phyloP scores from a whole-genome alignment of 1,140 invertebrate species.

The Scaptodrosophila lebanonensis region DNA sequence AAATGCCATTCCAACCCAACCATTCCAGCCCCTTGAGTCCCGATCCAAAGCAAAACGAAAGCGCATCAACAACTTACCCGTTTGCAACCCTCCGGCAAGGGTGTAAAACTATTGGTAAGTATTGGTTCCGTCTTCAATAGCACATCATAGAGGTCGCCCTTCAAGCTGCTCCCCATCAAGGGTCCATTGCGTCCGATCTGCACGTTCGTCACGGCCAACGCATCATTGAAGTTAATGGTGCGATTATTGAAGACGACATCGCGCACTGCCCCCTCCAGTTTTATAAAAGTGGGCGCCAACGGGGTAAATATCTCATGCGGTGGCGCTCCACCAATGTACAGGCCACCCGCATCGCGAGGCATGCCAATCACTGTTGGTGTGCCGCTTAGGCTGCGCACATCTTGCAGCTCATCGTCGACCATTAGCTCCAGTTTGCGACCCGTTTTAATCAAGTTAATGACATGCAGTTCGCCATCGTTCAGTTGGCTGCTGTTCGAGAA shows the following conservation, averaged over 20 bases:
- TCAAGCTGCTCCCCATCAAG: conserved; percentile 79
- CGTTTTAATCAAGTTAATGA: conserved; percentile 79
- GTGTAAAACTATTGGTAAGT: conserved; percentile 76
- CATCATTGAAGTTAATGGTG: conserved; percentile 82
- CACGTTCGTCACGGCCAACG: conserved; percentile 83
- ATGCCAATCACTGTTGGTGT: conserved; percentile 79
- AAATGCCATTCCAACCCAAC: too few relatives aligned
- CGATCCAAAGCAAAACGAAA: conserved; percentile 9
- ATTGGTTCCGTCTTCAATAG: conserved; percentile 77
- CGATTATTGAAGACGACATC: conserved; percentile 89
- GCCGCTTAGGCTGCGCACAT: conserved; percentile 78
- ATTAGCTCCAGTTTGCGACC: conserved; percentile 81
- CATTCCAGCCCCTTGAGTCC: too few relatives aligned
- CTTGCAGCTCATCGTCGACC: conserved; percentile 83
- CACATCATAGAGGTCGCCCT: conserved; percentile 73
- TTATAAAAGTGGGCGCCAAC: conserved; percentile 76
- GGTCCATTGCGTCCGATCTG: conserved; percentile 84
- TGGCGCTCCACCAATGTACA: conserved; percentile 77
- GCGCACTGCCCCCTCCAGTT: conserved; percentile 87
- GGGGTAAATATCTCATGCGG: conserved; percentile 53
- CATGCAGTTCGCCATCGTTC: conserved; percentile 83
- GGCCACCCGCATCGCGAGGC: conserved; percentile 76
- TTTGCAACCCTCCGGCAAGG: conserved; percentile 76
- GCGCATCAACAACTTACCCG: conserved; percentile 68
- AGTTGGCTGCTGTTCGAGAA: conserved; percentile 80